Evolutionary conservation across 2,113 vertebrate species (phyloP).

Genomic region (Condylura cristata): DNA sequence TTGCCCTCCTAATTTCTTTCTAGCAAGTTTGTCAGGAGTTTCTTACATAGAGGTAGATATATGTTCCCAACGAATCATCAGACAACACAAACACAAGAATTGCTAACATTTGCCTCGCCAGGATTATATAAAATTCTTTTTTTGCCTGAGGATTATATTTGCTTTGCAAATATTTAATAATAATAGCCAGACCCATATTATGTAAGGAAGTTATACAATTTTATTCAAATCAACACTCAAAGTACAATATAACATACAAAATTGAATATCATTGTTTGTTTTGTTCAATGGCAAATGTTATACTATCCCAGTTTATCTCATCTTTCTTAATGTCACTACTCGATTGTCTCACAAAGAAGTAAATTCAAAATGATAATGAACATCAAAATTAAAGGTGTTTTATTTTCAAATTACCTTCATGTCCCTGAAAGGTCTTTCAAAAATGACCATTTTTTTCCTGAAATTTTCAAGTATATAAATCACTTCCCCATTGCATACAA

Average conservation of each 20-base stretch:
- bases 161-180: neutral
- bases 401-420: neutral
- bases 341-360: neutral
- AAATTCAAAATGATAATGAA: neutral
- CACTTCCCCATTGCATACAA: neutral
- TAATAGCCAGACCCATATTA: neutral
- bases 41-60: neutral
- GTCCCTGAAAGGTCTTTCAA: neutral
- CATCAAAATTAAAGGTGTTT: neutral
- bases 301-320: neutral
- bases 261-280: neutral
- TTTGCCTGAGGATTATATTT: neutral
- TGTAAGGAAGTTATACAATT: neutral
- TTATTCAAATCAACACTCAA: neutral
- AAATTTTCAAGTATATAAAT: neutral
- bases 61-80: neutral
- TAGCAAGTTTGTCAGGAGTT: neutral
- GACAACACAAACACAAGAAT: neutral
- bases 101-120: neutral
- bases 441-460: neutral
- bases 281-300: neutral
- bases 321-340: neutral
- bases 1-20: neutral
- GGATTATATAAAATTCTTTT: neutral
- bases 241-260: neutral